phyloP scores from a whole-genome alignment of 2,888 invertebrate species.

The Theodoxus fluviatilis region DNA sequence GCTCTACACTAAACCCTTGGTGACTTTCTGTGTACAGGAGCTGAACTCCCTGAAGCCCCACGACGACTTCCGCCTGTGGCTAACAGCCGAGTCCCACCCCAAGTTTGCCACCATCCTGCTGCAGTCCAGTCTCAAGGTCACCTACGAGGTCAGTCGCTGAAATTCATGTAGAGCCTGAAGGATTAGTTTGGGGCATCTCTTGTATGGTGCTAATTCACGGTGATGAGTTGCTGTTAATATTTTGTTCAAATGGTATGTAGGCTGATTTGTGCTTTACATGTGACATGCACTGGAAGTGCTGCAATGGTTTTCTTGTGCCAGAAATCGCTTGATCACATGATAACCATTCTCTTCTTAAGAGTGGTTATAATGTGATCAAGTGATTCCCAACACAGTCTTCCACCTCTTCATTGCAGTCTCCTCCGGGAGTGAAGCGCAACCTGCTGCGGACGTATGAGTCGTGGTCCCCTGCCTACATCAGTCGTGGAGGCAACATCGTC shows the following conservation, averaged over 20 bases:
- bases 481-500: slow-evolving; percentile 57
- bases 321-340: too few species aligned
- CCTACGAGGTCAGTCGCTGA: slow-evolving; percentile 76
- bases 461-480: slow-evolving; percentile 71
- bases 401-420: slow-evolving; percentile 70
- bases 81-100: slow-evolving; percentile 83
- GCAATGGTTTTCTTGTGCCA: too few species aligned
- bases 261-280: too few species aligned
- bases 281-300: too few species aligned
- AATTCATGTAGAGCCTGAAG: too few species aligned
- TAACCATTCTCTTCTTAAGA: too few species aligned
- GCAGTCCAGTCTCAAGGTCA: slow-evolving; percentile 80
- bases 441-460: slow-evolving; percentile 77
- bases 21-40: slow-evolving; percentile 61
- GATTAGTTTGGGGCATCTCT: too few species aligned
- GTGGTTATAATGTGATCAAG: background rate
- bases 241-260: too few species aligned
- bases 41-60: slow-evolving; percentile 69
- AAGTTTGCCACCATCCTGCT: slow-evolving; percentile 79
- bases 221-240: too few species aligned
- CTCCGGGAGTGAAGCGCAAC: slow-evolving; percentile 85
- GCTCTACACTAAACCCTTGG: background rate
- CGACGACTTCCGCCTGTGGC: slow-evolving; percentile 79
- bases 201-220: too few species aligned
- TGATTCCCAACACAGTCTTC: background rate